These are phyloP conservation scores for Lates calcarifer DNA, from an alignment of 2,113 vertebrate genomes.

Conservation along the genomic window DNA sequence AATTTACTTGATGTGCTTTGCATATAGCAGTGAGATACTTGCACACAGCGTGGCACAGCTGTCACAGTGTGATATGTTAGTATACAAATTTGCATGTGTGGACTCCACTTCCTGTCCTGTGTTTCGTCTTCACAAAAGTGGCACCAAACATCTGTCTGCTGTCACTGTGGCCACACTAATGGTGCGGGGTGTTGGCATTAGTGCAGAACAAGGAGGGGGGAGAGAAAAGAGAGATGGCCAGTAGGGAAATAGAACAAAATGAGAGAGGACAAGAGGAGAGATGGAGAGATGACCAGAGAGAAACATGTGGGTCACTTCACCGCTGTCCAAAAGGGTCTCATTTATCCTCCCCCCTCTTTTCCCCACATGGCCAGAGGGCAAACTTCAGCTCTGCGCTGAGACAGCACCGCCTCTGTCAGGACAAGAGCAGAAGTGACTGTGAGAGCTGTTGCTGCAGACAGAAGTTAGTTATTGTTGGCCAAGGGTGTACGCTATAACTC, in stretches of 20 bases:
- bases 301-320: slow-evolving; percentile 77
- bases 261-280: slow-evolving; percentile 68
- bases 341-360: slow-evolving; percentile 57
- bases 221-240: slow-evolving; percentile 51
- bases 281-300: slow-evolving; percentile 75
- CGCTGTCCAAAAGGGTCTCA: slow-evolving; percentile 74
- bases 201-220: slow-evolving; percentile 64
- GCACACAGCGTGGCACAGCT: slow-evolving; percentile 43
- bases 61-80: slow-evolving; percentile 38
- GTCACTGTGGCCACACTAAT: slow-evolving; percentile 91
- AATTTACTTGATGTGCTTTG: slow-evolving; percentile 50
- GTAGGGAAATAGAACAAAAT: slow-evolving; percentile 67
- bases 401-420: slow-evolving; percentile 69
- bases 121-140: slow-evolving; percentile 82
- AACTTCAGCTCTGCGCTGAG: slow-evolving; percentile 49
- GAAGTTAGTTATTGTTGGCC: slow-evolving; percentile 72
- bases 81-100: slow-evolving; percentile 55
- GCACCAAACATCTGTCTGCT: slow-evolving; percentile 96
- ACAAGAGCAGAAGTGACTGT: slow-evolving; percentile 55
- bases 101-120: slow-evolving; percentile 62
- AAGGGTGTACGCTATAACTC: slow-evolving; percentile 56
- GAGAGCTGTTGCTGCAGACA: slow-evolving; percentile 60
- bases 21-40: slow-evolving; percentile 43
- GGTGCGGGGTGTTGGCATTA: slow-evolving; percentile 76
- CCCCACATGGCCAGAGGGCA: slow-evolving; percentile 59